Percentiles rank a stretch among this genome's conserved stretches.
phyloP scores from a whole-genome alignment of 1,140 invertebrate genomes.

The Drosophila navojoa region DNA sequence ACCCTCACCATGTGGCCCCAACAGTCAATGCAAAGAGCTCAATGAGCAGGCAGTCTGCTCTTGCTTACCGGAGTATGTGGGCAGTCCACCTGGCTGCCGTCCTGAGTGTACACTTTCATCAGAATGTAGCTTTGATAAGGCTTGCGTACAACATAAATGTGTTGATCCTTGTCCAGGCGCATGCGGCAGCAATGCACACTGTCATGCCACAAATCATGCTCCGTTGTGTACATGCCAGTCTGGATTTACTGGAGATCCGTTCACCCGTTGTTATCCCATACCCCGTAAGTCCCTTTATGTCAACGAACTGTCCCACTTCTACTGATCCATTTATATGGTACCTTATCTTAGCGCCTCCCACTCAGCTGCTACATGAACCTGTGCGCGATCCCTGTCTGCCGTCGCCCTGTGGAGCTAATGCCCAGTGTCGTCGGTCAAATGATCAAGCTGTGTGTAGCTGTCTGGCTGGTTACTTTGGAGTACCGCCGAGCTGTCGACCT shows the following conservation, averaged over 20 bases:
- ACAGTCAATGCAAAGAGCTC: conserved; percentile 89
- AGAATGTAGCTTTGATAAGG: conserved; percentile 88
- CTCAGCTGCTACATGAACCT: conserved; percentile 83
- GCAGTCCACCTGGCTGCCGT: conserved; percentile 90
- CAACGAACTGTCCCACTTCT: not conserved
- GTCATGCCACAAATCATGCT: conserved; percentile 86
- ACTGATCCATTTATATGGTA: conserved; percentile 2
- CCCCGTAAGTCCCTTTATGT: conserved; percentile 84
- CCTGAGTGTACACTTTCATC: conserved; percentile 87
- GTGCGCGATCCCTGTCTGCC: conserved; percentile 85
- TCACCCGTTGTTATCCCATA: conserved; percentile 85
- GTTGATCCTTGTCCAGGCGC: conserved; percentile 89
- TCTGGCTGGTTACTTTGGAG: conserved; percentile 84
- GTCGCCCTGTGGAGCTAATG: conserved; percentile 80
- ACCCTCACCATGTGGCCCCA: conserved; percentile 88
- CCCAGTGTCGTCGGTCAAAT: conserved; percentile 57
- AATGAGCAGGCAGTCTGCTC: conserved; percentile 87
- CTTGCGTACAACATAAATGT: conserved; percentile 89
- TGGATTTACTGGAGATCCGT: conserved; percentile 88
- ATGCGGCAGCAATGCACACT: conserved; percentile 86
- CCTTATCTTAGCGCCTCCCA: conserved; percentile 84
- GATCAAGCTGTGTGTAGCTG: conserved; percentile 85
- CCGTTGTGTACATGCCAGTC: conserved; percentile 86
- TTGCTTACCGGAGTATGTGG: conserved; percentile 89
- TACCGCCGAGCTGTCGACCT: conserved; percentile 86